These are phyloP conservation scores for Pyrgus malvae DNA, from an alignment of 2,888 invertebrate genomes.

Conservation along the genomic window DNA sequence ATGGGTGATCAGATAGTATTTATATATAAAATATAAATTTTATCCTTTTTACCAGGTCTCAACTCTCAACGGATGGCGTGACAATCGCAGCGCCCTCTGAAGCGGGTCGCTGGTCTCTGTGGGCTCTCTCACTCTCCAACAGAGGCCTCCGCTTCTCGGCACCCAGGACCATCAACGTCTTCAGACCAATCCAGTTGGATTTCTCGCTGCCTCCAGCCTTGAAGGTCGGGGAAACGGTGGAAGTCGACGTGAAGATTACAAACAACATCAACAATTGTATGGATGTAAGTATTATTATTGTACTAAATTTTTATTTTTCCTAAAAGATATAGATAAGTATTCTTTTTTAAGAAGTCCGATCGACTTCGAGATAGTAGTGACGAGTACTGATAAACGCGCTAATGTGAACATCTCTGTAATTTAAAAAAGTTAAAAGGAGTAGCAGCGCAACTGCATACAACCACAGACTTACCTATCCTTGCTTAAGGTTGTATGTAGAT, in stretches of 20 bases:
- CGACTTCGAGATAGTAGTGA: too few relatives aligned
- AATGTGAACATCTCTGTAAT: too few relatives aligned
- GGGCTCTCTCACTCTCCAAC: conserved; percentile 82
- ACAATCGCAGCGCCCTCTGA: conserved; percentile 83
- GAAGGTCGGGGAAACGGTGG: conserved; percentile 84
- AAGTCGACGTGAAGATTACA: conserved; percentile 86
- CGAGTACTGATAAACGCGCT: too few relatives aligned
- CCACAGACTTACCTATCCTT: too few relatives aligned
- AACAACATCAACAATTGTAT: conserved; percentile 86
- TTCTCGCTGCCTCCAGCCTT: conserved; percentile 82
- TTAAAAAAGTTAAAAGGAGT: too few relatives aligned
- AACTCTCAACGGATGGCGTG: conserved; percentile 81
- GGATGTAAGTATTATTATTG: conserved; percentile 80
- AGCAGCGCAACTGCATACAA: too few relatives aligned
- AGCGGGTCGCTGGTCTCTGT: conserved; percentile 84
- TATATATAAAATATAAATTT: neutral
- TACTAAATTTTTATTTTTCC: too few relatives aligned
- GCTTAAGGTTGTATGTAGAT: too few relatives aligned
- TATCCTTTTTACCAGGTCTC: conserved; percentile 58
- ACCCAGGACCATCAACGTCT: conserved; percentile 82
- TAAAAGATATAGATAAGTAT: too few relatives aligned
- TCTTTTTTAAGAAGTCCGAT: too few relatives aligned
- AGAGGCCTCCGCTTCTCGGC: conserved; percentile 80
- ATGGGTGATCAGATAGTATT: neutral
- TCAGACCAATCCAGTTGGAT: conserved; percentile 83